Evolutionary conservation across 2,888 invertebrate genomes (phyloP), one percentile per base, ranked within the genome.

Genomic region (Actias luna): DNA sequence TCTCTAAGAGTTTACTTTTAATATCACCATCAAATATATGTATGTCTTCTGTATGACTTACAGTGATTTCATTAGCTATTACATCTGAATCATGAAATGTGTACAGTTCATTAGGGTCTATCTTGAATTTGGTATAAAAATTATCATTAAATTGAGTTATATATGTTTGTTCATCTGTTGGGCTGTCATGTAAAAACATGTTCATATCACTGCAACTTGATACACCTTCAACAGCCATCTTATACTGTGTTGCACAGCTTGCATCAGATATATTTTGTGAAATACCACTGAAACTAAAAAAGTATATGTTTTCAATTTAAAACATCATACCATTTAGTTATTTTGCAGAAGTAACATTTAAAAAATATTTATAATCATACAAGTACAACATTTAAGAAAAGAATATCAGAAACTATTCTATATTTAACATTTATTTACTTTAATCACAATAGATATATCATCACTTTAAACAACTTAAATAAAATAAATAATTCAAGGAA

Each of bases 41-140:
- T 73, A 84, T 85, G 71, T 92, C 92, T 73, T 92, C 92, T n/a
- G 92, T 91, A 67, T 92, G 87, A 72, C 87, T 85, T 5, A 92
- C 92, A 63, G 92, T 92, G 71, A 92, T 92, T 77, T 92, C 92
- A 57, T 87, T 85, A 55, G 92, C 90, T 62, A 92, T 89, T 8
- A 91, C 87, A 77, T 93, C 93, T 1, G 92, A 88, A 75, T 93
- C 93, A 75, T 92, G 88, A 79, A 93, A 93, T 61, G 93, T 92
- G 70, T 93, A 93, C 55, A 93, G 75, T 72, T 93, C 93, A 69
- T 89, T 92, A 66, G 91, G 90, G 82, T 92, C 92, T 76, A 92
- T 91, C 86, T 92, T 93, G 77, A 90, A 92, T 84, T 92, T 92
- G 68, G 88, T 83, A 76, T 90, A 92, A 70, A 86, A 92, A 70